phyloP scores from a whole-genome alignment of 1,140 invertebrate genomes.

The Antheraea pernyi region DNA sequence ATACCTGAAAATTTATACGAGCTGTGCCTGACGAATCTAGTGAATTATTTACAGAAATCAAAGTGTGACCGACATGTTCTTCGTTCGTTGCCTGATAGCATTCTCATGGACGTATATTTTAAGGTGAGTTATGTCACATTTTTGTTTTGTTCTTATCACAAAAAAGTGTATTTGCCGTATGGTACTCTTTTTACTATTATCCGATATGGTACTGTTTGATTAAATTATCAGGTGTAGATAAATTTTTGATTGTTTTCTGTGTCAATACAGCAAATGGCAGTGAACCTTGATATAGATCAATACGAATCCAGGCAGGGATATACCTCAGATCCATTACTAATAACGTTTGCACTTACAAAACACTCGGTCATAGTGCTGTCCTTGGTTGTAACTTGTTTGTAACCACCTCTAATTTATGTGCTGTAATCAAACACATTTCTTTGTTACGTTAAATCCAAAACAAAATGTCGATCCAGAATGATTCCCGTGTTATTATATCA shows the following conservation, averaged over 20 bases:
- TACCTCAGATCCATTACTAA: background rate
- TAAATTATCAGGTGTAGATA: background rate
- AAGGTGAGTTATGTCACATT: conserved; percentile 77
- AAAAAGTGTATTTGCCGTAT: conserved; percentile 31
- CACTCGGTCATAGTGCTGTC: background rate
- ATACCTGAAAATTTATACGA: conserved; percentile 80
- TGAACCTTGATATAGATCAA: background rate
- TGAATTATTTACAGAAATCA: conserved; percentile 70
- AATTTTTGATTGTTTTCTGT: background rate
- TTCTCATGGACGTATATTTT: conserved; percentile 84
- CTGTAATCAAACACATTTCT: background rate
- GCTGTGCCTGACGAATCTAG: conserved; percentile 77
- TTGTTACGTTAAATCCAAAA: background rate
- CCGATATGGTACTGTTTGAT: background rate
- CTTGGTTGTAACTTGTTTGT: background rate
- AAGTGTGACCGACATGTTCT: conserved; percentile 71
- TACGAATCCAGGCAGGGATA: background rate
- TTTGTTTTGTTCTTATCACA: conserved; percentile 45
- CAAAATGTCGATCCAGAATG: background rate
- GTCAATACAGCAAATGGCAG: background rate
- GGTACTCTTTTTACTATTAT: conserved; percentile 1
- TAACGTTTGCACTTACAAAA: background rate
- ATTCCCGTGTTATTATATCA: background rate
- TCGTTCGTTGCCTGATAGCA: conserved; percentile 78
- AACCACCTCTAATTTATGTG: background rate